Evolutionary conservation across 2,113 vertebrate species (phyloP), one percentile per base, ranked within the genome.

Genomic region (Chloropsis cyanopogon): DNA sequence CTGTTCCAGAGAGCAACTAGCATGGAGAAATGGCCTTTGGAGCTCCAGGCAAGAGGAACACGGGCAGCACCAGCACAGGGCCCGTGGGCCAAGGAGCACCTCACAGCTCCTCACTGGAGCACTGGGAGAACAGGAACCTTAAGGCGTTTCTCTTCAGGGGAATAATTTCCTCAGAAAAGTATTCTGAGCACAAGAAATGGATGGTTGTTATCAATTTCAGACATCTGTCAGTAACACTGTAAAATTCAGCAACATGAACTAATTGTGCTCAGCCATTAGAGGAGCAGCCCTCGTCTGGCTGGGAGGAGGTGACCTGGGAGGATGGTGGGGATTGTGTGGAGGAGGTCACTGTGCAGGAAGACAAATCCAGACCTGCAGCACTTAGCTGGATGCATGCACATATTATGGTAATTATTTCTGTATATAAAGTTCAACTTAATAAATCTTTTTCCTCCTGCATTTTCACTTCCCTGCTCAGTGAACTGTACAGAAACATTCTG

Each of bases 401-500:
- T 56, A 47, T 93, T 92, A 66, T 26, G 57, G 63, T 76, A 75
- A 91, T 71, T 49, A 90, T 82, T 88, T 68, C 63, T 92, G 24
- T 92, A 50, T 64, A 57, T 81, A 61, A 94, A 79, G 64, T 63
- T 77, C 82, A 91, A 64, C 39, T 88, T 70, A 57, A 85, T 92
- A 96, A 91, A 92, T 95, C 49, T 76, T 76, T 50, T 52, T 70
- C 80, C 88, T 96, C 85, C 66, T 82, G 72, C 28, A 7, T 90
- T 88, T 95, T 72, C 53, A 46, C 60, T 93, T 49, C 86, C 44
- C 65, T 90, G 86, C 68, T 86, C 56, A 57, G 71, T 86, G 91
- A 93, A 92, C 88, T 88, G 80, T 68, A 52, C 46, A 92, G 86
- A 68, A 95, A 72, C 81, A 82, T 93, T 92, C 86, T 86, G 77